These are phyloP conservation scores for Amiota minor DNA, from an alignment of 2,888 invertebrate genomes.

Conservation along the genomic window DNA sequence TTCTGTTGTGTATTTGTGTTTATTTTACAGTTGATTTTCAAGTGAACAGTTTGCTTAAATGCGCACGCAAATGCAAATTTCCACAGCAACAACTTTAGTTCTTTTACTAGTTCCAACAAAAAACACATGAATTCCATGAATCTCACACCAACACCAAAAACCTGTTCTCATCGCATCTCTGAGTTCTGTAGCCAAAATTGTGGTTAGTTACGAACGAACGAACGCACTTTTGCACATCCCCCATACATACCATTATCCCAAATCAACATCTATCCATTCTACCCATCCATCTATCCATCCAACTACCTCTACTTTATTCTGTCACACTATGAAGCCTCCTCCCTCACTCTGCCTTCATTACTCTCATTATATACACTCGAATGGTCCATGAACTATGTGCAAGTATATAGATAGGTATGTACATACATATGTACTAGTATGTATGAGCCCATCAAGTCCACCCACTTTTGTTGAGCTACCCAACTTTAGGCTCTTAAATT, in stretches of 20 bases:
- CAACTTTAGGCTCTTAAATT: slow-evolving; percentile 46
- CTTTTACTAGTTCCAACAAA: not conserved
- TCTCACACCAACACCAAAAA: slow-evolving; percentile 6
- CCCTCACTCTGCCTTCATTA: not conserved
- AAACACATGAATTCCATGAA: slow-evolving; percentile 10
- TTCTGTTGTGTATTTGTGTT: slow-evolving; percentile 48
- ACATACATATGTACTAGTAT: not conserved
- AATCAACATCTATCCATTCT: not conserved
- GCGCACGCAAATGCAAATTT: slow-evolving; percentile 39
- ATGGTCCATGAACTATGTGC: not conserved
- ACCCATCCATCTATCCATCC: slow-evolving; percentile 39
- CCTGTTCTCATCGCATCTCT: not conserved
- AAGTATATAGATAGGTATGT: not conserved
- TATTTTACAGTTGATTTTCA: slow-evolving; percentile 66
- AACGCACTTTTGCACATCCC: slow-evolving; percentile 14
- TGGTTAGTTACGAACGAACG: not conserved
- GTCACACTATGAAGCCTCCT: slow-evolving; percentile 28
- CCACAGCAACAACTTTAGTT: not conserved
- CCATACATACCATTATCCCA: not conserved
- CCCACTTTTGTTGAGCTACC: not conserved
- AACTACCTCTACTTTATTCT: slow-evolving; percentile 17
- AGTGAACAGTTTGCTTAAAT: slow-evolving; percentile 67
- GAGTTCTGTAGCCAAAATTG: not conserved
- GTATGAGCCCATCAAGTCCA: too few relatives aligned
- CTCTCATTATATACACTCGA: not conserved